A percentile compares a stretch with the other conserved stretches of the same genome.
Conservation (phyloP, 2,888 invertebrate species). For the Stomorhina lunata region DNA sequence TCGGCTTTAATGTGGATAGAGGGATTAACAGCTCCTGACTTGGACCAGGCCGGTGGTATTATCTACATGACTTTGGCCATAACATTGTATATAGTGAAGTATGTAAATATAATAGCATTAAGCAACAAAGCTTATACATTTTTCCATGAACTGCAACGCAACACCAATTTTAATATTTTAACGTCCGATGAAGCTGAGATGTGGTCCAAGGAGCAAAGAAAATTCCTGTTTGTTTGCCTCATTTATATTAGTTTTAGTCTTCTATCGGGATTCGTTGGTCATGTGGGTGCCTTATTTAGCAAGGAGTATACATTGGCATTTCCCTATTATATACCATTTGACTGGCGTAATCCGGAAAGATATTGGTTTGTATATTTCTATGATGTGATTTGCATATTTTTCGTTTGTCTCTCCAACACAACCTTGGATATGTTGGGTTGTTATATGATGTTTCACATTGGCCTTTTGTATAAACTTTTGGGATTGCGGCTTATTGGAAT, state of each 20-base stretch:
- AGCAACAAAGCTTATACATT: conserved; percentile 59
- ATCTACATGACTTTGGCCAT: conserved; percentile 71
- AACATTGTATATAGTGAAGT: conserved; percentile 67
- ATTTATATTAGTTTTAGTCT: conserved; percentile 63
- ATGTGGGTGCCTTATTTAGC: conserved; percentile 37
- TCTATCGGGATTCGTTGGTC: conserved; percentile 55
- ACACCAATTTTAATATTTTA: conserved; percentile 42
- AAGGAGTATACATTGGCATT: conserved; percentile 71
- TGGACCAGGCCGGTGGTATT: conserved; percentile 69
- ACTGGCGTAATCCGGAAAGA: conserved; percentile 67
- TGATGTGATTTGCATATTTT: conserved; percentile 71
- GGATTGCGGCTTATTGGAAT: conserved; percentile 68
- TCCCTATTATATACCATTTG: conserved; percentile 74
- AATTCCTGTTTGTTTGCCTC: conserved; percentile 66
- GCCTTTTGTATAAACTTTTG: conserved; percentile 70
- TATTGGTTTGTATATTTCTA: conserved; percentile 71
- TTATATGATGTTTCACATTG: conserved; percentile 73
- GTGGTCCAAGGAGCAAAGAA: conserved; percentile 63
- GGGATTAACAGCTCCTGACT: conserved; percentile 56
- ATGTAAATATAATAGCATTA: conserved; percentile 69
- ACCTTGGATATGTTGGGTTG: conserved; percentile 72
- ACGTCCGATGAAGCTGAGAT: conserved; percentile 56
- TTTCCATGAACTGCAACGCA: conserved; percentile 58
- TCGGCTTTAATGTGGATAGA: conserved; percentile 70
- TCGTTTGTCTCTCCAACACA: conserved; percentile 70